phyloP scores from a whole-genome alignment of 2,113 vertebrate genomes.

The Neotoma lepida region DNA sequence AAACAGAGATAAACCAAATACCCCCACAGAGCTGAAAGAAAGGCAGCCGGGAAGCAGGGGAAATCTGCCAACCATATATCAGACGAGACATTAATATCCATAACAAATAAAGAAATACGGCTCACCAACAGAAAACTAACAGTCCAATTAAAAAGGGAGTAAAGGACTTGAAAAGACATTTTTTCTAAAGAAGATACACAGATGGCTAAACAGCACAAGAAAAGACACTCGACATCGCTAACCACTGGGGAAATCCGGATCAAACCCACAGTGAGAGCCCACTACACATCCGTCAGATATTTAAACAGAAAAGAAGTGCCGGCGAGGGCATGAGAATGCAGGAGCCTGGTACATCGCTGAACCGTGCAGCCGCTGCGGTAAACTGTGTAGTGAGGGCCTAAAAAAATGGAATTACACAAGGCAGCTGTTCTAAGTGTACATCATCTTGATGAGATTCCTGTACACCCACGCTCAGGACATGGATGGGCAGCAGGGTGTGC shows the following conservation, averaged over 20 bases:
- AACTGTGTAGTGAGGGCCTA: rapidly evolving
- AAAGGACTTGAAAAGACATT: background rate
- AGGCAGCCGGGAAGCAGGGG: background rate
- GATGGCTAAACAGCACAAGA: background rate
- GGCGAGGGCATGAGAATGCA: rapidly evolving
- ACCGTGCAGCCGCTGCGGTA: rapidly evolving
- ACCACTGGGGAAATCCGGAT: background rate
- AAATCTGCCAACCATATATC: background rate
- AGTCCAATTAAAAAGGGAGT: background rate
- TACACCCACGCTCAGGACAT: rapidly evolving
- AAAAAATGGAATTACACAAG: rapidly evolving
- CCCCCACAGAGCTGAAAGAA: background rate
- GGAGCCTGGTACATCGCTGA: rapidly evolving
- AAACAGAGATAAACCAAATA: background rate
- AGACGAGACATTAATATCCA: background rate
- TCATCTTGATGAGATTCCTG: background rate
- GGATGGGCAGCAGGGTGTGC: background rate
- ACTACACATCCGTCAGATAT: background rate
- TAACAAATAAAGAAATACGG: background rate
- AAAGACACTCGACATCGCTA: background rate
- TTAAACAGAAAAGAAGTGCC: background rate
- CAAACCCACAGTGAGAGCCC: background rate
- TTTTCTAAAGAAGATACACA: slow-evolving; percentile 16
- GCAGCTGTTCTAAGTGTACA: background rate
- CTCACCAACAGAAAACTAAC: background rate